Base-by-base conservation (phyloP, 2,888 invertebrate genomes). In the Troides helena region DNA sequence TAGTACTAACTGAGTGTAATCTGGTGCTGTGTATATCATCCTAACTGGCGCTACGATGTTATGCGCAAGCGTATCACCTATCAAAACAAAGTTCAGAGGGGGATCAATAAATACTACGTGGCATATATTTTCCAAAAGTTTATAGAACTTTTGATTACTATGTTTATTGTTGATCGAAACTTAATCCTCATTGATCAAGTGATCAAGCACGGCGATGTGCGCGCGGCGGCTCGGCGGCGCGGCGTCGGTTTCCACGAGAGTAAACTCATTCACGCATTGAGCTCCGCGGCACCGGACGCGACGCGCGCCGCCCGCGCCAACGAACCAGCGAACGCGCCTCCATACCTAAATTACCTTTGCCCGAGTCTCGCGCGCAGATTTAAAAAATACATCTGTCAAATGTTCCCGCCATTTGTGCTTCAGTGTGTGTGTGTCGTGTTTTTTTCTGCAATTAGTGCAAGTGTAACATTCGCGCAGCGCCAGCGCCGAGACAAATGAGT, bases 281-380 rank as follows among this genome's bases (percentile, higher is more conserved):
- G 85, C 82, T 79, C 80, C 74, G 73, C 82, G 85, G 75, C 83
- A 77, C 74, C 74, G 85, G 88, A 87, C 88, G 89, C 89, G 89
- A 87, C 90, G 89, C 90, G 84, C 90, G 89, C 85, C 80, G 85
- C 81, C 86, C 87, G 85, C 88, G 86, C 79, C 76, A 75, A 70
- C 85, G 86, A 50, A 61, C 17, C 25, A 56, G 36, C 50, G 60
- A 59, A 25, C 43, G n/a, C 23, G 30, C 63, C 10, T 18, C 5
- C 23, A 62, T 25, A n/a, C 30, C 57, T 14, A 21, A 8, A 14
- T 59, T 43, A 43, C 43, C 59, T 59, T 53, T 43, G 62, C 14
- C 43, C 58, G 50, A 53, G n/a, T n/a, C n/a, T 25, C 36, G 46
- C 62, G 43, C 46, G 25, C 2, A 25, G 30, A 69, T 64, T 70